A percentile compares a stretch with the other conserved stretches of the same genome.
Conservation (phyloP, 2,797 vertebrate species). For the Luscinia luscinia region DNA sequence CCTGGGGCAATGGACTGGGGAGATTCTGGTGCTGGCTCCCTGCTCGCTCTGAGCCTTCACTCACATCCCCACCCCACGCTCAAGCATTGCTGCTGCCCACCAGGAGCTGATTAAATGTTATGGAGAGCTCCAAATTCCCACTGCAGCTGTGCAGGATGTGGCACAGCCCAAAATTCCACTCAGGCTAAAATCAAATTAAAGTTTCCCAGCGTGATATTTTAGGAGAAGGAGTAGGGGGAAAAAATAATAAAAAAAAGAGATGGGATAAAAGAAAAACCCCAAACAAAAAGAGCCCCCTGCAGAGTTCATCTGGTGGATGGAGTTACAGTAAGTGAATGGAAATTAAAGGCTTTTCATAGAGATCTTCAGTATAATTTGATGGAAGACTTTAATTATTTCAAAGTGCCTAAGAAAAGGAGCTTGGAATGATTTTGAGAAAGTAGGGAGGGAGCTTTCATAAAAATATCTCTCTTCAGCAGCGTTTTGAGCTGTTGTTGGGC, state of each 20-base stretch:
- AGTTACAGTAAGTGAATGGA: conserved; percentile 71
- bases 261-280: background rate
- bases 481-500: conserved; percentile 19
- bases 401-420: conserved; percentile 63
- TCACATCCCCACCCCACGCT: rapidly evolving
- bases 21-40: background rate
- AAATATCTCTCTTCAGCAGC: conserved; percentile 56
- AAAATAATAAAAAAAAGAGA: background rate
- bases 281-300: conserved; percentile 35
- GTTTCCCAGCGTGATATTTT: conserved; percentile 55
- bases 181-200: conserved; percentile 65
- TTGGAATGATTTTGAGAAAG: conserved; percentile 48
- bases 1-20: background rate
- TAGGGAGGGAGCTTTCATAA: conserved; percentile 36
- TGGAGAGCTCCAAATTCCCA: background rate
- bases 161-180: conserved; percentile 8
- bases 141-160: conserved; percentile 22
- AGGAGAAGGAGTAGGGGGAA: background rate
- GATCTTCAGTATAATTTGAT: conserved; percentile 76
- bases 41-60: background rate
- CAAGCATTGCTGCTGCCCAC: background rate
- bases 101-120: conserved; percentile 14
- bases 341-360: conserved; percentile 77
- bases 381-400: conserved; percentile 79
- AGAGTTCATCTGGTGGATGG: conserved; percentile 65